A percentile compares a stretch with the other conserved stretches of the same genome.
These are phyloP conservation scores for Pyrrhia umbra DNA, from an alignment of 2,888 invertebrate species.

Conservation along the genomic window DNA sequence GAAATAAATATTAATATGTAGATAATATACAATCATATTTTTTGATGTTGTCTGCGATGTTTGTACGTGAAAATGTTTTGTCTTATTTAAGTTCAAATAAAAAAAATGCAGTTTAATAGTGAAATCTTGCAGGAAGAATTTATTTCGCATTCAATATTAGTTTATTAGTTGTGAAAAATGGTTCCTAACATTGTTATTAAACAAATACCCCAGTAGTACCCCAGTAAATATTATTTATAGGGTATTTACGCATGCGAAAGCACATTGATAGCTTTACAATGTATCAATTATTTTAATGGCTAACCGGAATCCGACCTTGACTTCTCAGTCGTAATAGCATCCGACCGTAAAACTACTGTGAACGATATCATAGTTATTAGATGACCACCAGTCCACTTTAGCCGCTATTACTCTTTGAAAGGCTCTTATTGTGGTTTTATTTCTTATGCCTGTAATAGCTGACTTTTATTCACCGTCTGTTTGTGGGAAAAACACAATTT, in stretches of 20 bases:
- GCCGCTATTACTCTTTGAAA: conserved; percentile 35
- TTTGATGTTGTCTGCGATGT: no score
- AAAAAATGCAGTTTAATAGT: no score
- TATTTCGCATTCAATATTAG: no score
- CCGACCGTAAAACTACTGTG: conserved; percentile 59
- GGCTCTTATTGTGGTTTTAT: conserved; percentile 50
- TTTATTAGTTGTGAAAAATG: no score
- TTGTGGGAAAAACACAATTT: conserved; percentile 44
- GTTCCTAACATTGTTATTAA: no score
- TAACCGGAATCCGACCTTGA: conserved; percentile 56
- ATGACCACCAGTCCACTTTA: conserved; percentile 51
- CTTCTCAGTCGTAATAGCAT: conserved; percentile 46
- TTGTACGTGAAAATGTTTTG: no score
- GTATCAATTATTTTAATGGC: conserved; percentile 55
- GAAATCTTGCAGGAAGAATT: no score
- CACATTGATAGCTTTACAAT: conserved; percentile 37
- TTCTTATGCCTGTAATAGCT: conserved; percentile 34
- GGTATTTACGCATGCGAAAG: conserved; percentile 3
- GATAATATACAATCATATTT: no score
- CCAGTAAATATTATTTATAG: neutral
- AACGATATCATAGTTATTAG: conserved; percentile 59
- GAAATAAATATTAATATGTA: no score
- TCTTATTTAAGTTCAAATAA: no score
- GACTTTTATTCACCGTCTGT: conserved; percentile 29
- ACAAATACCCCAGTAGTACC: no score